Evolutionary conservation across 2,888 invertebrate genomes (phyloP), one percentile per base, ranked within the genome.

Genomic region (Brassicogethes aeneus): DNA sequence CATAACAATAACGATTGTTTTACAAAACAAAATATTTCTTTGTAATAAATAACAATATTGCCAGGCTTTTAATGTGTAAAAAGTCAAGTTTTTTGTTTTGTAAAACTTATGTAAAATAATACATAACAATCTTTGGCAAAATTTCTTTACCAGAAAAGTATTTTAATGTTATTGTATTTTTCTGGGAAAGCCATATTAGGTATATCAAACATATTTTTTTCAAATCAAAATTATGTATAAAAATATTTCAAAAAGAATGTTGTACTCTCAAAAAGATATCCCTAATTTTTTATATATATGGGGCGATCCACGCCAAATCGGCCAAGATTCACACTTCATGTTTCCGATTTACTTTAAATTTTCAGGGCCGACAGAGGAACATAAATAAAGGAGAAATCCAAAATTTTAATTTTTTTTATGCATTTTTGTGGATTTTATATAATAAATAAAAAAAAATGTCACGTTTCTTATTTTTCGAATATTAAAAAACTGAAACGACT

Each of bases 211-310:
- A 48, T 45, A 36, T 44, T 46, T 47, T 44, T 48, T 48, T 48
- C 50, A 50, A 51, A 50, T 48, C 40, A 50, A 46, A 50, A 47
- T 46, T 48, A 51, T 48, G 45, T 51, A 48, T 51, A 51, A 48
- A 51, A 53, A 53, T 50, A 53, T 47, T 46, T 23, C 5, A 40
- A 50, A 53, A 42, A 42, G 43, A 50, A 53, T 43, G 43, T 53
- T 53, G 53, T 53, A 53, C 51, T 52, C 46, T 37, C 30, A 42
- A 47, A 37, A 44, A 40, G 42, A 46, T 41, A 46, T 34, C 41
- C 44, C 38, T 31, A 39, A 46, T 40, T 44, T 38, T 34, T 32
- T 32, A 39, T 41, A 36, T 37, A 41, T 39, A 36, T 44, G 43
- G 41, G 39, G 40, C n/a, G n/a, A n/a, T n/a, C n/a, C n/a, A n/a